Evolutionary conservation across 1,140 invertebrate genomes (phyloP).

Genomic region (Drosophila malerkotliana): DNA sequence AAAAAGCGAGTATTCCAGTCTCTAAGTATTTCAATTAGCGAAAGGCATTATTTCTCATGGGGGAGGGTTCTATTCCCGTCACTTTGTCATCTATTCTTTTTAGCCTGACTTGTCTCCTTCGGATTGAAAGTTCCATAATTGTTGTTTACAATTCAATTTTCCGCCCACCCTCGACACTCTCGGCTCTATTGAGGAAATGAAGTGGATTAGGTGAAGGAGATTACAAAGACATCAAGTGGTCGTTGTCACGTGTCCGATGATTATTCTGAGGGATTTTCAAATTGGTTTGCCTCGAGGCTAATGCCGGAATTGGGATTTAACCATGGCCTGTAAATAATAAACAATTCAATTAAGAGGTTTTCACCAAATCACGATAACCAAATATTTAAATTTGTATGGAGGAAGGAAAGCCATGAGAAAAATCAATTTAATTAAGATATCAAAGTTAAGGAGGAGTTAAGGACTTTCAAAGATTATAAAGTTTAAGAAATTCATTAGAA

Average conservation of each 20-base stretch:
- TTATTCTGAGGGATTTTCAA: conserved; percentile 42
- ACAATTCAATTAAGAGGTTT: conserved; percentile 32
- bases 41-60: neutral
- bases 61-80: neutral
- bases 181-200: conserved; percentile 9
- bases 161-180: neutral
- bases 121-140: conserved; percentile 55
- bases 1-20: conserved; percentile 15
- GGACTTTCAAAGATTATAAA: too few species aligned
- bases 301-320: conserved; percentile 1
- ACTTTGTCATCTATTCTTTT: conserved; percentile 9
- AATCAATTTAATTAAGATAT: neutral
- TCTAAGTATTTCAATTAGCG: conserved; percentile 40
- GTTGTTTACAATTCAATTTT: conserved; percentile 69
- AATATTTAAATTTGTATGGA: neutral
- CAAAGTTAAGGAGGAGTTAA: neutral
- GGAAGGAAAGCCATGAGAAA: too few species aligned
- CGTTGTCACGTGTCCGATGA: conserved; percentile 42
- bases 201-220: conserved; percentile 37
- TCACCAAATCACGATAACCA: neutral
- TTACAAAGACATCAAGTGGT: conserved; percentile 49
- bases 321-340: conserved; percentile 22
- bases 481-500: too few species aligned
- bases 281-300: conserved; percentile 34
- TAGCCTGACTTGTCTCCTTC: neutral